Evolutionary conservation across 2,113 vertebrate genomes (phyloP).

Genomic region (Vidua chalybeata): DNA sequence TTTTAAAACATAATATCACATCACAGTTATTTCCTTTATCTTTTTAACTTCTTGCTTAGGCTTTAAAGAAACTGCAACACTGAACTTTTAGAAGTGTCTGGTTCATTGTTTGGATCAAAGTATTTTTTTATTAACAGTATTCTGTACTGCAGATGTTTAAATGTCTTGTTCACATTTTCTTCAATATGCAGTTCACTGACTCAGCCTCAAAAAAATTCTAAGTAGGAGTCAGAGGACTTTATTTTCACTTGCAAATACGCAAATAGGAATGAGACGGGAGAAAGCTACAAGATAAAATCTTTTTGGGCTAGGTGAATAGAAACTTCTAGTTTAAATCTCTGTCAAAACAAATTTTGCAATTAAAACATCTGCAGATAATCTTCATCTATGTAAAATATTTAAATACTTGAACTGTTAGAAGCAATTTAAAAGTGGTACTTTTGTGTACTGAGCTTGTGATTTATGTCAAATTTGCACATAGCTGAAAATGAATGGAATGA

Average conservation of each 20-base stretch:
- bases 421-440: background rate
- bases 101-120: background rate
- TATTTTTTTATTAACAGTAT: background rate
- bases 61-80: background rate
- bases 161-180: conserved; percentile 19
- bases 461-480: background rate
- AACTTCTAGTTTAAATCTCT: background rate
- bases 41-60: background rate
- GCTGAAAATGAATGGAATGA: background rate
- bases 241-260: conserved; percentile 41
- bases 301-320: conserved; percentile 6
- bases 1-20: background rate
- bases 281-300: background rate
- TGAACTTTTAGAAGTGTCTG: background rate
- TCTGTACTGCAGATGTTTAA: conserved; percentile 12
- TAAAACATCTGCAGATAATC: background rate
- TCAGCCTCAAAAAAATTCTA: background rate
- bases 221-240: conserved; percentile 36
- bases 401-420: background rate
- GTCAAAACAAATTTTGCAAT: conserved; percentile 18
- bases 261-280: conserved; percentile 8
- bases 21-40: background rate
- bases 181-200: conserved; percentile 15
- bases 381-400: background rate
- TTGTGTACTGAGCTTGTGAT: background rate